These are phyloP conservation scores for Podilymbus podiceps DNA, from an alignment of 2,113 vertebrate genomes.

Conservation along the genomic window DNA sequence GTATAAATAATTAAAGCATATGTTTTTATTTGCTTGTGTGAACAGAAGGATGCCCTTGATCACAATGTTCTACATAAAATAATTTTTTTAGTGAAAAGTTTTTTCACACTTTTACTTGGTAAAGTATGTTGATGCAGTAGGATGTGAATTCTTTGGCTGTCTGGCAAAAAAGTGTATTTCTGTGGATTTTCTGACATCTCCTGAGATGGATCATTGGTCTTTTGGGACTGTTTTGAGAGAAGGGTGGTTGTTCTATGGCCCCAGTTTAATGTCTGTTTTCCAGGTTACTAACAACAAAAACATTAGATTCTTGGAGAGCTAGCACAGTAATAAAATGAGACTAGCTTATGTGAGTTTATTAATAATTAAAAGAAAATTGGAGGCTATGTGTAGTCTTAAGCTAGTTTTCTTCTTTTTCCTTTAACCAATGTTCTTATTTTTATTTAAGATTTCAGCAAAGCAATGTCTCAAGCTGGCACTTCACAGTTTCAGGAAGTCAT, in stretches of 20 bases:
- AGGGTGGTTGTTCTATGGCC: background rate
- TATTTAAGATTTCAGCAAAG: slow-evolving; percentile 84
- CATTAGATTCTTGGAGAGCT: background rate
- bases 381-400: background rate
- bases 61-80: background rate
- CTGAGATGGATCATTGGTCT: background rate
- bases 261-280: background rate
- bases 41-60: background rate
- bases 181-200: background rate
- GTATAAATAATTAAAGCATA: background rate
- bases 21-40: background rate
- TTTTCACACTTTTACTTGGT: background rate
- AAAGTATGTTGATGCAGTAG: background rate
- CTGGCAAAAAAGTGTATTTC: background rate
- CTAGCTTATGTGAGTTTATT: background rate
- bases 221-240: background rate
- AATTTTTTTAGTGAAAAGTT: background rate
- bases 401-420: background rate
- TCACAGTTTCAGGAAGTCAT: slow-evolving; percentile 96
- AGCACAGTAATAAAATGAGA: background rate
- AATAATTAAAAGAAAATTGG: background rate
- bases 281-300: background rate
- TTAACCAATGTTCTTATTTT: background rate
- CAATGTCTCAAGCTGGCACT: slow-evolving; percentile 78
- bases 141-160: background rate